Conservation (phyloP, 2,113 vertebrate genomes). For the Pongo abelii region DNA sequence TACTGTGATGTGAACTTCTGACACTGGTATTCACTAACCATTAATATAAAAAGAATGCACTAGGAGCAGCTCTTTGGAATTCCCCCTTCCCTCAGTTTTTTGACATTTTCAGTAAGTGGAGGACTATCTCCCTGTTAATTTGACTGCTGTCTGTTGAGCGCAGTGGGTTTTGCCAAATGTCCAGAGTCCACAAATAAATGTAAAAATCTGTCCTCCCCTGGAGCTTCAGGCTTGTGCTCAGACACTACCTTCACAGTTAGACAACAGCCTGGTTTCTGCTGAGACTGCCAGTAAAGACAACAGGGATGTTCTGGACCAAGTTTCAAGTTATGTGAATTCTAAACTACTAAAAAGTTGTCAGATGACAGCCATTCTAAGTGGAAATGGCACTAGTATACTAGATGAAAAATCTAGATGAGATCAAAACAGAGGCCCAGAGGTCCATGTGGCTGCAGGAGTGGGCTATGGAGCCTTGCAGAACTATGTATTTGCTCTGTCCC, state of each 20-base stretch:
- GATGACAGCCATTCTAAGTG: neutral
- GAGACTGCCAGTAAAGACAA: neutral
- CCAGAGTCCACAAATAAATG: neutral
- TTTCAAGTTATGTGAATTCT: neutral
- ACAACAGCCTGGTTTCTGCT: neutral
- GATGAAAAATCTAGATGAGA: neutral
- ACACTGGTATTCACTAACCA: neutral
- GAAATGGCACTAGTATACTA: neutral
- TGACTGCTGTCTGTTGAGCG: neutral
- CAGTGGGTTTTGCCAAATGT: slow-evolving; percentile 27
- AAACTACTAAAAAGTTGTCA: slow-evolving; percentile 1
- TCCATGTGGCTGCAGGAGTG: neutral
- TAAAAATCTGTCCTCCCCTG: neutral
- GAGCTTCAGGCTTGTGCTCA: neutral
- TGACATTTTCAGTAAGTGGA: neutral
- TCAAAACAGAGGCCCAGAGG: neutral
- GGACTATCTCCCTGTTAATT: neutral
- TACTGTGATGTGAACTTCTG: slow-evolving; percentile 42
- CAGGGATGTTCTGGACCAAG: neutral
- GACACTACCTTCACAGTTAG: neutral
- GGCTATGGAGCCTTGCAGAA: neutral
- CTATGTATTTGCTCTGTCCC: neutral
- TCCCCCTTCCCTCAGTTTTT: neutral
- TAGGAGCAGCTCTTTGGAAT: slow-evolving; percentile 12
- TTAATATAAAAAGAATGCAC: neutral